Percentiles rank a stretch among this genome's conserved stretches.
phyloP scores from a whole-genome alignment of 2,113 vertebrate species.

The Protomyctophum bolini region DNA sequence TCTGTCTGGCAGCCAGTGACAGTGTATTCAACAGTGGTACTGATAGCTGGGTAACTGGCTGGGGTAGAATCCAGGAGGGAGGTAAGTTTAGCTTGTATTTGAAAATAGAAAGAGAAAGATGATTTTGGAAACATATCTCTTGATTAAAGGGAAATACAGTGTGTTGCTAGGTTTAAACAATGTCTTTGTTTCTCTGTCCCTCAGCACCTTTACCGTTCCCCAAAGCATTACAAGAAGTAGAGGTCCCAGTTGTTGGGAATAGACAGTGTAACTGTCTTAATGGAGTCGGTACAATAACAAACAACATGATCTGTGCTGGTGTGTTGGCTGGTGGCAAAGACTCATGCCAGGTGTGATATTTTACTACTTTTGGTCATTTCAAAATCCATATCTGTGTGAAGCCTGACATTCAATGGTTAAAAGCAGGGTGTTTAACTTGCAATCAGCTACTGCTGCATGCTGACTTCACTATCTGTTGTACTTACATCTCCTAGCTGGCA shows the following conservation, averaged over 20 bases:
- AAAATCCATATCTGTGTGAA: too few relatives aligned
- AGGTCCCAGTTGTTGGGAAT: conserved; percentile 43
- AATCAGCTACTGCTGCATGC: too few relatives aligned
- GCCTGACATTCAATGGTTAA: too few relatives aligned
- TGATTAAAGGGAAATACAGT: conserved; percentile 13
- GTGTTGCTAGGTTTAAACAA: too few relatives aligned
- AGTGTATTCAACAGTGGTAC: conserved; percentile 18
- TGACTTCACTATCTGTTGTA: too few relatives aligned
- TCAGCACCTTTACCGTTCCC: conserved; percentile 17
- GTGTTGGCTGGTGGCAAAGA: conserved; percentile 62
- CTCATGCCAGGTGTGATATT: conserved; percentile 44
- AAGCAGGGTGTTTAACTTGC: too few relatives aligned
- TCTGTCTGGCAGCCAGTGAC: conserved; percentile 73
- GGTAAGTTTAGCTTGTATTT: conserved; percentile 23
- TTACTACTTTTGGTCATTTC: too few relatives aligned
- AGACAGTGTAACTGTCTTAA: conserved; percentile 36
- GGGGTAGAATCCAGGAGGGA: conserved; percentile 53
- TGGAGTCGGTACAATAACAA: conserved; percentile 49
- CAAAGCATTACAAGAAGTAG: conserved; percentile 45
- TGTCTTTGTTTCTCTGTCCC: neutral
- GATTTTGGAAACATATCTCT: too few relatives aligned
- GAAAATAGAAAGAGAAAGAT: neutral
- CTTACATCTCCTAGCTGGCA: too few relatives aligned
- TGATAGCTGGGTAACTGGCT: conserved; percentile 61
- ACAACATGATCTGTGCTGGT: conserved; percentile 77